A percentile compares a stretch with the other conserved stretches of the same genome.
phyloP scores from a whole-genome alignment of 2,888 invertebrate species.

The Keiferia lycopersicella region DNA sequence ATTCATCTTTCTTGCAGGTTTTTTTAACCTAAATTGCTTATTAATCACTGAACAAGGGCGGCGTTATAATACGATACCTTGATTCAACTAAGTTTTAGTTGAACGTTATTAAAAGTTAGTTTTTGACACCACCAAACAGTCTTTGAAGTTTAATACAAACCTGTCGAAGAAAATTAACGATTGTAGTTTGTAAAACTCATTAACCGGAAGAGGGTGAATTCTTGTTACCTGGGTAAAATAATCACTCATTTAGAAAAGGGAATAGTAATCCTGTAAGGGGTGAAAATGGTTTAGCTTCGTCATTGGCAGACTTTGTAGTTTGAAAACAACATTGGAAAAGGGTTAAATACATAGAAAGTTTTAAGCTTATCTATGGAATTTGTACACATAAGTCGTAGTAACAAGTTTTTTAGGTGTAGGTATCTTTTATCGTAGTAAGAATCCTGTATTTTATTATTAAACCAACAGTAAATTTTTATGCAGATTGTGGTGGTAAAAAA shows the following conservation, averaged over 20 bases:
- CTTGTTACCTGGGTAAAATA: neutral
- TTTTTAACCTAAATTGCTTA: too few species aligned
- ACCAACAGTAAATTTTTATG: neutral
- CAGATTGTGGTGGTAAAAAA: too few species aligned
- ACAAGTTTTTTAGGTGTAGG: neutral
- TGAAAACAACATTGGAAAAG: neutral
- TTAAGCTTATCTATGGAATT: neutral
- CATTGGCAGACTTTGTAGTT: neutral
- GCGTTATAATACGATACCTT: too few species aligned
- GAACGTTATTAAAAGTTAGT: neutral
- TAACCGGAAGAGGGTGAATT: neutral
- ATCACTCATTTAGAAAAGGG: neutral
- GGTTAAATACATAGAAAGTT: constrained; percentile 3
- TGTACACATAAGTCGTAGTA: too few species aligned
- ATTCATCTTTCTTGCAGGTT: too few species aligned
- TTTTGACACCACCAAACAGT: neutral
- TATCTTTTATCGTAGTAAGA: neutral
- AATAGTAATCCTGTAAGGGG: neutral
- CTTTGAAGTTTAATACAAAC: neutral
- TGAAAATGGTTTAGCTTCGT: neutral
- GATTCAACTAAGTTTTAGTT: too few species aligned
- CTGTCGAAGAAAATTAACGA: neutral
- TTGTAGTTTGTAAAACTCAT: constrained; percentile 7
- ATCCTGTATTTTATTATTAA: neutral
- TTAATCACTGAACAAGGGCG: too few species aligned